Evolutionary conservation across 2,888 invertebrate genomes (phyloP).

Genomic region (Colostygia pectinataria): DNA sequence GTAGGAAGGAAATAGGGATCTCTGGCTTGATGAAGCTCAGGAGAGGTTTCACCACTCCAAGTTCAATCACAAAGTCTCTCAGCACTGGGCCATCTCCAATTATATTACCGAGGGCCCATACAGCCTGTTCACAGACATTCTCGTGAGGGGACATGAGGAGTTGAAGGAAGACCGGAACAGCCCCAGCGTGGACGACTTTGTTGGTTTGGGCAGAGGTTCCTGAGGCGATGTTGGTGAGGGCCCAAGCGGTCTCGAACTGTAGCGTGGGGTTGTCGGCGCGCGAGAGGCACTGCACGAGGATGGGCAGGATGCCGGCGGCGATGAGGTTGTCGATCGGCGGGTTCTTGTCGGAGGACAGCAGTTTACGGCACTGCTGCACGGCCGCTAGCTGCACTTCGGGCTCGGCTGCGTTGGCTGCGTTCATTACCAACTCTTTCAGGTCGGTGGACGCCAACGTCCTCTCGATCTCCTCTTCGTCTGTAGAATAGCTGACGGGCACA

Average conservation of each 20-base stretch:
- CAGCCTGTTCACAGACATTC: constrained; percentile 99
- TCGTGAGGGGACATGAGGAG: constrained; percentile 96
- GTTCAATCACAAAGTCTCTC: constrained; percentile 96
- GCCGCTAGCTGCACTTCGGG: constrained; percentile 93
- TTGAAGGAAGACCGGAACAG: constrained; percentile 96
- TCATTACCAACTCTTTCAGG: constrained; percentile 92
- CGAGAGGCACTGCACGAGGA: constrained; percentile 94
- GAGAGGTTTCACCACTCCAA: constrained; percentile 97
- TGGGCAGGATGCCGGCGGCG: constrained; percentile 95
- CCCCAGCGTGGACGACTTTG: constrained; percentile 95
- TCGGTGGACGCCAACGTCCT: constrained; percentile 87
- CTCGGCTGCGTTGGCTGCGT: constrained; percentile 91
- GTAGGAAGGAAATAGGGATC: constrained; percentile 96
- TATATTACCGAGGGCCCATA: constrained; percentile 96
- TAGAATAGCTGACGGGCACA: constrained; percentile 94
- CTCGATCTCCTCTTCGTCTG: constrained; percentile 90
- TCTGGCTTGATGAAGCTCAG: constrained; percentile 97
- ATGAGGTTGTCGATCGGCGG: constrained; percentile 99
- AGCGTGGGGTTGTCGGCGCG: constrained; percentile 93
- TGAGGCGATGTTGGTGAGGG: constrained; percentile 97
- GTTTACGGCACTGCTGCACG: constrained; percentile 97
- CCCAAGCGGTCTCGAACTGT: constrained; percentile 99
- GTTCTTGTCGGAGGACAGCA: constrained; percentile 98
- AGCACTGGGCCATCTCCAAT: constrained; percentile 96
- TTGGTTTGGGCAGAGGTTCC: constrained; percentile 96